Base-by-base conservation (phyloP, 1,140 invertebrate genomes). In the Diachasmimorpha longicaudata region DNA sequence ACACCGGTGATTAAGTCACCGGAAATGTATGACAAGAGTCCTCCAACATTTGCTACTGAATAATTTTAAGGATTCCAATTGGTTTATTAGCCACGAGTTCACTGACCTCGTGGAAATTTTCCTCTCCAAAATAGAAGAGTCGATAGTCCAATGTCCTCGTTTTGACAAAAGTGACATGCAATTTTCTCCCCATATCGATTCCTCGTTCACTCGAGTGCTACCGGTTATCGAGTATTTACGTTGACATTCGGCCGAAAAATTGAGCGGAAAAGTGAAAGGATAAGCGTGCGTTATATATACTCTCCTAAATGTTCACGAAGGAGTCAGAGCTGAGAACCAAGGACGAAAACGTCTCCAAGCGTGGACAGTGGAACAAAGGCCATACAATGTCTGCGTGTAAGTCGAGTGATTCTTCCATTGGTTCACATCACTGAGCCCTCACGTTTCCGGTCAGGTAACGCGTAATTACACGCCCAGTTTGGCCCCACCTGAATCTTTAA, bases 361-460 rank as follows among this genome's bases (percentile, higher is more conserved):
- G 48, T 73, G 19, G 77, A 77, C 75, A 37, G 25, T 31, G 70
- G 70, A 77, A 85, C 84, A 83, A 84, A 83, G 82, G 78, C 79
- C 75, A 63, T 19, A 31, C 31, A 6, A 31, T 6, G 25, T 63
- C 21, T 63, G 23, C 58, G 58, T 63, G 23, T 31, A 63, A 63
- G 19, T 63, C 23, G n/a, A 21, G 21, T 58, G 19, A 58, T 19
- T 58, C 52, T 16, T 16, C 52, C 52, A 21, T 58, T 58, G n/a
- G 52, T 16, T 1, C 52, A 10, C 13, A 4, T 21, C n/a, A 21
- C 1, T 19, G 23, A 63, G 58, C 31, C 66, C 36, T 79, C 76
- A 73, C 39, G 80, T 79, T 85, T 86, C 85, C 85, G 82, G 82
- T 82, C 83, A 84, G 80, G 80, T 80, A 81, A 85, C 78, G 81